Evolutionary conservation across 2,888 invertebrate species (phyloP).

Genomic region (Eustalomyia histrio): DNA sequence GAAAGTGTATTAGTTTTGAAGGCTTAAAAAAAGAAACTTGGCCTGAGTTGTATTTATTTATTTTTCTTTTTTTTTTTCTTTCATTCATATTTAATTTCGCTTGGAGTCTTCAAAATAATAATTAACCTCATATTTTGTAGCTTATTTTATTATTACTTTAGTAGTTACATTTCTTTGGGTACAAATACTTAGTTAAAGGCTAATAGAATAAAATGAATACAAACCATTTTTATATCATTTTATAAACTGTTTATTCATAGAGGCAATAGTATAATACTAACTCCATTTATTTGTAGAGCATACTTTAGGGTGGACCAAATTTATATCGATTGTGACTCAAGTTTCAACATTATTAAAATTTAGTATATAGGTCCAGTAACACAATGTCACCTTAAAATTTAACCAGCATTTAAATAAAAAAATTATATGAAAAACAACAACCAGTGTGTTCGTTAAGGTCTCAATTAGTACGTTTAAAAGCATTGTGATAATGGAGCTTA

Average conservation of each 20-base stretch:
- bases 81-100: conserved; percentile 34
- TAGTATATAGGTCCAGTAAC: no score
- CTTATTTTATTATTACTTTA: conserved; percentile 1
- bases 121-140: conserved; percentile 55
- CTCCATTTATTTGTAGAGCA: background rate
- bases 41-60: conserved; percentile 17
- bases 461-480: no score
- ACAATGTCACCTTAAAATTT: no score
- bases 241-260: conserved; percentile 23
- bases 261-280: background rate
- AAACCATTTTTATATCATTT: conserved; percentile 25
- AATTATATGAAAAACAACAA: no score
- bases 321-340: no score
- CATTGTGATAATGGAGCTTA: no score
- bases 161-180: background rate
- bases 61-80: conserved; percentile 9
- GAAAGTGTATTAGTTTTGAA: conserved; percentile 28
- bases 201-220: background rate
- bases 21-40: conserved; percentile 9
- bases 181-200: background rate
- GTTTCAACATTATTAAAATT: no score
- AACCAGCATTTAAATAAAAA: no score
- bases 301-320: background rate
- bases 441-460: no score
- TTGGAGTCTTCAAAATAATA: conserved; percentile 32